These are phyloP conservation scores for Catharus bicknelli DNA, from an alignment of 2,113 vertebrate genomes.

Conservation along the genomic window DNA sequence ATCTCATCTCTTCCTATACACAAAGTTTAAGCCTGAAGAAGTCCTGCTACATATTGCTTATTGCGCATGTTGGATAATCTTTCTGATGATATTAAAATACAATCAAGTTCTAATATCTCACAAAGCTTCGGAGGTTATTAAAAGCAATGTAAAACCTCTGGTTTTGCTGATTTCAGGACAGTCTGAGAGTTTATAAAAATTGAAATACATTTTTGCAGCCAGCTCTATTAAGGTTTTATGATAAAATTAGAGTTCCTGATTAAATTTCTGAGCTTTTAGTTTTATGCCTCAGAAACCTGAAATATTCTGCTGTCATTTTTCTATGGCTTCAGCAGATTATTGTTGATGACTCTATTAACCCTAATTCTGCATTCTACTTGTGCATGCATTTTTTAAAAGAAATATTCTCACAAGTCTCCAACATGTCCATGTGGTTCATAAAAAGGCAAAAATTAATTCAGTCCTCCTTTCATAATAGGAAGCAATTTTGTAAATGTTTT, in stretches of 20 bases:
- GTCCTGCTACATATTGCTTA: neutral
- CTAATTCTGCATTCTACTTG: neutral
- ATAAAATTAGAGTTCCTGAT: neutral
- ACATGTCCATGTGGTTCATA: neutral
- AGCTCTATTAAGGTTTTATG: neutral
- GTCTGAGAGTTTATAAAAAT: constrained; percentile 8
- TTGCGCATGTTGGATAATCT: constrained; percentile 22
- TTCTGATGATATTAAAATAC: constrained; percentile 1
- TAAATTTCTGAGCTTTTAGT: neutral
- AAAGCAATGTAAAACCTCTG: neutral
- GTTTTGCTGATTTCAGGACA: constrained; percentile 1
- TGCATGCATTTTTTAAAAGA: neutral
- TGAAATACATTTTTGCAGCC: neutral
- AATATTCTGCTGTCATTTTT: neutral
- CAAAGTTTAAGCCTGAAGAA: neutral
- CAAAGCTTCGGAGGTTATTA: constrained; percentile 3
- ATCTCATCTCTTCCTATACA: neutral
- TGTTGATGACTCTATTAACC: neutral
- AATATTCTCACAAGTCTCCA: neutral
- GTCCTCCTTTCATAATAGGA: neutral
- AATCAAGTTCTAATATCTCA: constrained; percentile 11
- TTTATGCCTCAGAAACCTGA: neutral
- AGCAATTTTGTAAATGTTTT: neutral
- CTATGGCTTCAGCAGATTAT: neutral
- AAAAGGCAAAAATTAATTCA: neutral